Percentiles rank a stretch among this genome's conserved stretches.
phyloP scores from a whole-genome alignment of 2,888 invertebrate species.

The Sinentomon sp. region DNA sequence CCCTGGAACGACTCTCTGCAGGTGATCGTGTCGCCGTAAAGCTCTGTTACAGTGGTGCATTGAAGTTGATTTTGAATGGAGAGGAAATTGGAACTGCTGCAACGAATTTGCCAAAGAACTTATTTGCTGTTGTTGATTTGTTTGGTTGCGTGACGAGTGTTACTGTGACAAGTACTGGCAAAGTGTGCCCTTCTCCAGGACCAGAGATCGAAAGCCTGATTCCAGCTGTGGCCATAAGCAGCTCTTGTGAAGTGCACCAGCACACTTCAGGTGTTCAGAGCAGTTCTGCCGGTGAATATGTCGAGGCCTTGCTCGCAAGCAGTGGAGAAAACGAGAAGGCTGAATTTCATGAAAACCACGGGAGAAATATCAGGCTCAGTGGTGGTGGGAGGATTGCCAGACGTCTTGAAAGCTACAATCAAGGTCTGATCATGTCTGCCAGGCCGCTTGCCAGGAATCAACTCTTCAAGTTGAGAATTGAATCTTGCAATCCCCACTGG shows the following conservation, averaged over 20 bases:
- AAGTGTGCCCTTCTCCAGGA: constrained; percentile 13
- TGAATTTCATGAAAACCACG: constrained; percentile 54
- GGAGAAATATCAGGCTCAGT: constrained; percentile 42
- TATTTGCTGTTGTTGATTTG: constrained; percentile 57
- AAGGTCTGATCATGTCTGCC: constrained; percentile 36
- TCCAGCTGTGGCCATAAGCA: too few relatives aligned
- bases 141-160: constrained; percentile 49
- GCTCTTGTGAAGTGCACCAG: too few relatives aligned
- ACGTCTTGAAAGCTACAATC: constrained; percentile 54
- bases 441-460: constrained; percentile 30
- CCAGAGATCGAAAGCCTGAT: constrained; percentile 12
- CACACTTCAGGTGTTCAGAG: too few relatives aligned
- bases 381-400: constrained; percentile 35
- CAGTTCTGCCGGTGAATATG: too few relatives aligned
- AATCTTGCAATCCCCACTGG: constrained; percentile 42
- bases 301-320: too few relatives aligned
- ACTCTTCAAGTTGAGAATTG: constrained; percentile 39
- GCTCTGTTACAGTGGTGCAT: constrained; percentile 34
- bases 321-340: too few relatives aligned
- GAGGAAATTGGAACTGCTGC: constrained; percentile 49
- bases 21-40: constrained; percentile 46
- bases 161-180: constrained; percentile 29
- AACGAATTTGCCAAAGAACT: constrained; percentile 33
- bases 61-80: constrained; percentile 50
- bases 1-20: constrained; percentile 49